Base-by-base conservation (phyloP, 2,113 vertebrate species). In the Leptobrachium ailaonicum region DNA sequence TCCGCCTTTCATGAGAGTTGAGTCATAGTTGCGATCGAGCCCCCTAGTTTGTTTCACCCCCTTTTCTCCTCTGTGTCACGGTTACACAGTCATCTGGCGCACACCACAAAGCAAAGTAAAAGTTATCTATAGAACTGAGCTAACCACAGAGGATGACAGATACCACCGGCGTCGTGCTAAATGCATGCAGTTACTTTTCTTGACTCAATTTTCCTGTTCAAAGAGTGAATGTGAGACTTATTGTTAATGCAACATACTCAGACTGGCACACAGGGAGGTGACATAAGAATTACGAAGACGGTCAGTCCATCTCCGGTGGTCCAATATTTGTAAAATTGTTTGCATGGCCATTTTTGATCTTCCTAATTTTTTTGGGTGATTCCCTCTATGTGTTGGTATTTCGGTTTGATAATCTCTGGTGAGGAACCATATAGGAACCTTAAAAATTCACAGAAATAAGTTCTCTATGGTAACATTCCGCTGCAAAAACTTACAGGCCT, bases 51-150 rank as follows among this genome's bases (percentile, higher is more conserved):
- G 6, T 60, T 40, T 11, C 41, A 14, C 41, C 67, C 69, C 71
- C 12, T 12, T 56, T 58, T 75, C 56, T 63, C 13, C 6, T 70
- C 13, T 41, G 42, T 32, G 41, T 77, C 41, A 5, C 4, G 6
- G 20, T 2, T 6, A 13, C 11, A 41, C 62, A 76, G 42, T 66
- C 75, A 68, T 76, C 47, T 68, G 40, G 14, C 5, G 6, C 47
- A 66, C 1, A 58, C 71, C 78, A 67, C 77, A 66, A 56, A 66
- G 50, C 64, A 67, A 79, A 80, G 78, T 80, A 80, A 80, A 80
- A 80, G 78, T 80, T 80, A 80, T 47, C 63, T 80, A 68, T 74
- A 80, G 78, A 80, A 74, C 3, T 42, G 53, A 80, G n/a, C 0
- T 7, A 74, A 60, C 71, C 78, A 12, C 78, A 74, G 42, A 20